Evolutionary conservation across 1,140 invertebrate genomes (phyloP), one percentile per base, ranked within the genome.

Genomic region (Brachionus asplanchnoidis): DNA sequence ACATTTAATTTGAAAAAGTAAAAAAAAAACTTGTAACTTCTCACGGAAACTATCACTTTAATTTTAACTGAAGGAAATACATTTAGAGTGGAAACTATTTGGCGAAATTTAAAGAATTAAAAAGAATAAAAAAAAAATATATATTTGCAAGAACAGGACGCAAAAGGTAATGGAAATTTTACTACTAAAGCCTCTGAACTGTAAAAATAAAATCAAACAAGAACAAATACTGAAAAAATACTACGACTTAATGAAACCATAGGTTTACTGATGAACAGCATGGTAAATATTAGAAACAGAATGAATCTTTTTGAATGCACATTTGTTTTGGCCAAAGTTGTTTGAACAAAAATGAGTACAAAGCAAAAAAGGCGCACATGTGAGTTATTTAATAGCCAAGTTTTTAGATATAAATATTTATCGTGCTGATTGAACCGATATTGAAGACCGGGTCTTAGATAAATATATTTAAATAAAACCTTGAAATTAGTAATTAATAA

Each of bases 211-310:
- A 12, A 12, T 68, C 66, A 68, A 68, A 68, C 66, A 68, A 68
- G 66, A 68, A 68, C 26, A 68, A 65, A 36, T 36, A 36, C 32
- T 36, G 5, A 36, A 36, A 36, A 32, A 68, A 68, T 32, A 68
- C 36, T 32, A 68, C 66, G 32, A 68, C 26, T 32, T 40, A 68
- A 68, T 32, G 66, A 68, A 68, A 68, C 66, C 66, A 68, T 68
- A 40, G 66, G 32, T 40, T 32, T 32, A 68, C 32, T 68, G 66
- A 68, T 14, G 66, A 68, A 68, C 66, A 68, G 66, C 66, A 68
- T 68, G 66, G 66, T 32, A 68, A 68, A 32, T 42, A 73, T 73
- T 73, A 73, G 40, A 73, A 73, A 73, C 68, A 73, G 68, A 73
- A 73, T 40, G 68, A 73, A 73, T 40, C 68, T 17, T 17, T 73